Evolutionary conservation across 92 coral and sea anemone genomes (phyloP).

Genomic region (Phymanthus crucifer): DNA sequence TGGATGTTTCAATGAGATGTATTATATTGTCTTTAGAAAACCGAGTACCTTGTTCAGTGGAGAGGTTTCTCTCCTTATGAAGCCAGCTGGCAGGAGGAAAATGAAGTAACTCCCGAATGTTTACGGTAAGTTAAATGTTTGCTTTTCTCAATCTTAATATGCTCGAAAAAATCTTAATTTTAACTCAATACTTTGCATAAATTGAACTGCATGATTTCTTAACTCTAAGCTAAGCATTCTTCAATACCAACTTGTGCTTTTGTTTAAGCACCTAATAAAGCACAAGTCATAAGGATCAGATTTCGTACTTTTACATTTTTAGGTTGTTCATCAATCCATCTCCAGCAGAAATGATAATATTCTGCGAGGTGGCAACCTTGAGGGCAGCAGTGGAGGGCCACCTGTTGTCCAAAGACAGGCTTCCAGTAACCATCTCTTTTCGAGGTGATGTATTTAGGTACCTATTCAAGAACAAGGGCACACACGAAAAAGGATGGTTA

Average conservation of each 20-base stretch:
- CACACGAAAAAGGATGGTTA: constrained; percentile 15
- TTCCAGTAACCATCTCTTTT: constrained; percentile 37
- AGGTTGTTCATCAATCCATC: background rate
- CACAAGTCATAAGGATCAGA: no score
- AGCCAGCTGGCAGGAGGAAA: constrained; percentile 16
- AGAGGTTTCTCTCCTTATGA: constrained; percentile 26
- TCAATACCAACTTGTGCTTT: background rate
- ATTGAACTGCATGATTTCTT: background rate
- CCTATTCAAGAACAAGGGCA: constrained; percentile 33
- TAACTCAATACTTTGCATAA: background rate
- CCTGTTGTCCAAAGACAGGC: constrained; percentile 34
- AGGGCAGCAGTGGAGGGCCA: constrained; percentile 45
- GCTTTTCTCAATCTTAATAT: background rate
- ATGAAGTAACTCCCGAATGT: constrained; percentile 31
- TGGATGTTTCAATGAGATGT: no score
- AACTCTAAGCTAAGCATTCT: background rate
- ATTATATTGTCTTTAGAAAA: constrained; percentile 6
- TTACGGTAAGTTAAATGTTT: constrained; percentile 26
- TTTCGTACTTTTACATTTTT: background rate
- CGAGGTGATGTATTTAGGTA: constrained; percentile 47
- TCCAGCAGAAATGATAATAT: background rate
- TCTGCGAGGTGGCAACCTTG: constrained; percentile 15
- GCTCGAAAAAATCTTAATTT: background rate
- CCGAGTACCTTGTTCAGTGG: constrained; percentile 34
- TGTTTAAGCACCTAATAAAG: no score